Conservation (phyloP, 1,140 invertebrate genomes). For the Hyles euphorbiae region DNA sequence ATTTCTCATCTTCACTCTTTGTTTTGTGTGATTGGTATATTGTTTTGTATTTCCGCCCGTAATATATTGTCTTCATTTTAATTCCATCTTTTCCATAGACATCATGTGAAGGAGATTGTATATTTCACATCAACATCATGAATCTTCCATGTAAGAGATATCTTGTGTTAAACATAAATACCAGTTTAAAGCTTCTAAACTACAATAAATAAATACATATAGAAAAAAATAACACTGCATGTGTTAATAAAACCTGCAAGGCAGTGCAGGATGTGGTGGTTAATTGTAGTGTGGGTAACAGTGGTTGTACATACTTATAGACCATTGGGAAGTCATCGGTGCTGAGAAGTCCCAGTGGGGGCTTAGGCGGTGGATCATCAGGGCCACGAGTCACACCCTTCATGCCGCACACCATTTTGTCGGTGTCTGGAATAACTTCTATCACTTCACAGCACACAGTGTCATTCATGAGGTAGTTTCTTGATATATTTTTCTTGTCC, state of each 20-base stretch:
- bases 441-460: constrained; percentile 91
- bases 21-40: too few species aligned
- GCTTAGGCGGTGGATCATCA: constrained; percentile 81
- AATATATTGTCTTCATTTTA: too few species aligned
- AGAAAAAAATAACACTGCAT: constrained; percentile 28
- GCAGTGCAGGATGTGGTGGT: constrained; percentile 36
- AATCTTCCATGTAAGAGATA: constrained; percentile 4
- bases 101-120: too few species aligned
- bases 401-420: constrained; percentile 92
- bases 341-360: constrained; percentile 88
- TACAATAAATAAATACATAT: constrained; percentile 33
- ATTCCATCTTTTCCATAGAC: too few species aligned
- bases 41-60: too few species aligned
- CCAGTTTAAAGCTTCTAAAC: constrained; percentile 27
- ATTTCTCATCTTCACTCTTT: background rate
- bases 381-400: constrained; percentile 81
- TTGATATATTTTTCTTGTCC: constrained; percentile 87
- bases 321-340: constrained; percentile 89
- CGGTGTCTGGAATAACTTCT: constrained; percentile 89
- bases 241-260: constrained; percentile 47
- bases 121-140: constrained; percentile 2
- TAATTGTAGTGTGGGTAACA: constrained; percentile 16
- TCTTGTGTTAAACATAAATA: constrained; percentile 2
- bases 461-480: constrained; percentile 88
- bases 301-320: constrained; percentile 85